These are phyloP conservation scores for Petrolisthes cinctipes DNA, from an alignment of 2,888 invertebrate species.

Conservation along the genomic window DNA sequence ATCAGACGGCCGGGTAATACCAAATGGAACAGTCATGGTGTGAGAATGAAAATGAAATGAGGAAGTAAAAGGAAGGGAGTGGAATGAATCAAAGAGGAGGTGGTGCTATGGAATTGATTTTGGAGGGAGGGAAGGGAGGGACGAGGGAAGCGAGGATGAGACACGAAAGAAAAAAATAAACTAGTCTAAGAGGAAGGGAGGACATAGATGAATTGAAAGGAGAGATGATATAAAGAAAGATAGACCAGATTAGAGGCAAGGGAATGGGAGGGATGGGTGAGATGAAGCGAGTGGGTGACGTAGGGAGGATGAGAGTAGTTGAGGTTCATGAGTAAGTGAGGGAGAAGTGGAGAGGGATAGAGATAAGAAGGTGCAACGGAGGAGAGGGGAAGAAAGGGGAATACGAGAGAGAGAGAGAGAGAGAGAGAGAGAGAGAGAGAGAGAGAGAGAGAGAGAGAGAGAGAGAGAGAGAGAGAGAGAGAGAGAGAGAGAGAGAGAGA, in stretches of 20 bases:
- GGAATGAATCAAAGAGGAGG: too few species aligned
- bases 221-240: neutral
- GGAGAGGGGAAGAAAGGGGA: too few species aligned
- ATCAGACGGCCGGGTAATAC: too few species aligned
- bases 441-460: neutral
- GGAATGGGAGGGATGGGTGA: neutral
- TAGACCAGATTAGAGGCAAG: neutral
- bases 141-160: too few species aligned
- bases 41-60: neutral
- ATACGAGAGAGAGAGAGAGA: too few species aligned
- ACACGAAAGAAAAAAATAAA: neutral
- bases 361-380: neutral
- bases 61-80: neutral
- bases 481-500: neutral
- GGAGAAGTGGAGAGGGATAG: neutral
- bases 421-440: neutral
- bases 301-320: too few species aligned
- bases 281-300: neutral
- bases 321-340: too few species aligned
- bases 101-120: too few species aligned
- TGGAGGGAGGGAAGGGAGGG: too few species aligned
- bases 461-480: neutral
- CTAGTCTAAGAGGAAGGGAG: neutral
- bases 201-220: too few species aligned
- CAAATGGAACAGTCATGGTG: neutral